phyloP scores from a whole-genome alignment of 1,140 invertebrate species.

The Hylaeus volcanicus region DNA sequence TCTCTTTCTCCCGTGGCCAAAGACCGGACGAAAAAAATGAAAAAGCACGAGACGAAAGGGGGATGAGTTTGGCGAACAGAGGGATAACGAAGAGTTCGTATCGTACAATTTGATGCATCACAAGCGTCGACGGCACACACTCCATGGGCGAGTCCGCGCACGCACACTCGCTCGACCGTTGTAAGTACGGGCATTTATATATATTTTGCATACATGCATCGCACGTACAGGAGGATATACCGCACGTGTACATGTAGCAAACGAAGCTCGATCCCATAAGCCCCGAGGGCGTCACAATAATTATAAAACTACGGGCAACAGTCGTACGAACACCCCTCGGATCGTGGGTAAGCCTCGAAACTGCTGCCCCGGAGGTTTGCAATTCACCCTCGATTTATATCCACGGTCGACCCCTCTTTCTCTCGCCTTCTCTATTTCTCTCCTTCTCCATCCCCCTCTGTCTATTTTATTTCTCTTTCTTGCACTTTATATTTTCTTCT shows the following conservation, averaged over 20 bases:
- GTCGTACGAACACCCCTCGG: constrained; percentile 51
- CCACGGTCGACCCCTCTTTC: constrained; percentile 14
- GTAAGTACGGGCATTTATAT: constrained; percentile 12
- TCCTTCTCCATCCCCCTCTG: neutral
- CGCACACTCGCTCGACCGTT: neutral
- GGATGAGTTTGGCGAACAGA: neutral
- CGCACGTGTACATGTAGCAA: constrained; percentile 4
- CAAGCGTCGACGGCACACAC: neutral
- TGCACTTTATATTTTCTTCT: neutral
- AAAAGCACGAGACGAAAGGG: neutral
- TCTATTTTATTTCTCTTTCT: neutral
- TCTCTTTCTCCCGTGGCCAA: too few species aligned
- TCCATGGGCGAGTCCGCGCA: too few species aligned
- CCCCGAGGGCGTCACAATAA: constrained; percentile 64
- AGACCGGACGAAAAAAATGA: neutral
- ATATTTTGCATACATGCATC: neutral
- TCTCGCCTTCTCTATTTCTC: neutral
- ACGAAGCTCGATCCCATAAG: constrained; percentile 51
- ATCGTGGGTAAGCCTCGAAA: constrained; percentile 56
- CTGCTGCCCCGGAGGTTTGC: constrained; percentile 59
- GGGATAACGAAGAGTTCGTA: neutral
- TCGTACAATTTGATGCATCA: constrained; percentile 21
- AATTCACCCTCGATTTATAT: constrained; percentile 59
- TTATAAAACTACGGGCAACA: constrained; percentile 66
- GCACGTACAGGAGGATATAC: constrained; percentile 15